These are phyloP conservation scores for Epizoanthus stellaris DNA, from an alignment of 92 coral and sea anemone species.

Conservation along the genomic window DNA sequence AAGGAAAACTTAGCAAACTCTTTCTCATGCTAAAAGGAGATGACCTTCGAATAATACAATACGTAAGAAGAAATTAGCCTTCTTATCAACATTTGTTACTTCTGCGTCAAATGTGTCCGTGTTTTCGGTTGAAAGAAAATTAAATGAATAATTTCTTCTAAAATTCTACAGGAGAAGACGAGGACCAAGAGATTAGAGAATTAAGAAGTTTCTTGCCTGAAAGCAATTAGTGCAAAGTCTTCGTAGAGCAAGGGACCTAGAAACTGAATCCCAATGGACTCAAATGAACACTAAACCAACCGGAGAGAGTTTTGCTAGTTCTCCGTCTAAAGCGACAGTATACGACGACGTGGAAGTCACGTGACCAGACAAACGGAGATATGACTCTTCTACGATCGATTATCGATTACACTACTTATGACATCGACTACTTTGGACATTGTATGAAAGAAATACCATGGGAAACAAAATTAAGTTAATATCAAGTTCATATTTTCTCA, in stretches of 20 bases:
- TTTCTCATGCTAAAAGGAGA: not conserved
- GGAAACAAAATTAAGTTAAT: not conserved
- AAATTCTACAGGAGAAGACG: constrained; percentile 38
- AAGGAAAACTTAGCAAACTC: constrained; percentile 61
- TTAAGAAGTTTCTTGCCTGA: constrained; percentile 26
- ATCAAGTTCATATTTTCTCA: not conserved
- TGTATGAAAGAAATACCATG: constrained; percentile 13
- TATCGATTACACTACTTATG: constrained; percentile 24
- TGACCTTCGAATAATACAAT: not conserved
- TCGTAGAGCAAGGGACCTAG: constrained; percentile 24
- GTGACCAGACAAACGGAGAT: constrained; percentile 35
- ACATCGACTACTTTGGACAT: not conserved
- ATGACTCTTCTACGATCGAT: constrained; percentile 20
- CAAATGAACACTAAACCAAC: constrained; percentile 18
- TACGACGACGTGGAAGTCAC: constrained; percentile 44
- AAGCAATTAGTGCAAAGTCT: constrained; percentile 18
- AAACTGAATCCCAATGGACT: constrained; percentile 25
- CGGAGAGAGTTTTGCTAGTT: constrained; percentile 41
- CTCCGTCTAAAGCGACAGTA: constrained; percentile 51
- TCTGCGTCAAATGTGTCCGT: constrained; percentile 22
- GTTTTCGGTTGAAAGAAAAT: constrained; percentile 5
- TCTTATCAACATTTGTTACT: constrained; percentile 51
- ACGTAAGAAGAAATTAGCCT: constrained; percentile 10
- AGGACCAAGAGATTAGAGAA: constrained; percentile 22
- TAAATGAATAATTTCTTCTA: constrained; percentile 28